Conservation (phyloP, 2,113 vertebrate genomes). For the Cynopterus brachyotis region DNA sequence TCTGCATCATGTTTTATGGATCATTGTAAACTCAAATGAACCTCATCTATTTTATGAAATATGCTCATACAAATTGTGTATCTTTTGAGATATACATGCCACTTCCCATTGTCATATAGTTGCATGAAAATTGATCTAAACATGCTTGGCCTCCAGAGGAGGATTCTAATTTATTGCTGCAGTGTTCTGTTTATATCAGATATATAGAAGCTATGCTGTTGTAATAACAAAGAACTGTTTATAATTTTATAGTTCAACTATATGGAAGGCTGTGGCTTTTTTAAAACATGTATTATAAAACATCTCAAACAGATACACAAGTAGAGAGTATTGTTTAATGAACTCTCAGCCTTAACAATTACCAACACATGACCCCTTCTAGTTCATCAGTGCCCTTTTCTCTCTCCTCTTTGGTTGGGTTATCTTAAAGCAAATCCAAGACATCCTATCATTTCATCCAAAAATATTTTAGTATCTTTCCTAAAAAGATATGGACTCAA, state of each 20-base stretch:
- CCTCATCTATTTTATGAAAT: slow-evolving; percentile 14
- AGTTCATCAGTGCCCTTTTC: not conserved
- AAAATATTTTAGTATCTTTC: not conserved
- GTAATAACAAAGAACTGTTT: not conserved
- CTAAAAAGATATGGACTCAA: not conserved
- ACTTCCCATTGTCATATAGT: not conserved
- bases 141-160: not conserved
- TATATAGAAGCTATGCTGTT: not conserved
- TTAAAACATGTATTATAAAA: not conserved
- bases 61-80: not conserved
- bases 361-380: not conserved
- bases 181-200: not conserved
- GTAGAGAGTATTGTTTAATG: not conserved
- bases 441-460: not conserved
- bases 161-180: not conserved
- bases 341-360: not conserved
- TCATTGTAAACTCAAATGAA: slow-evolving; percentile 56
- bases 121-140: slow-evolving; percentile 17
- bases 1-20: slow-evolving; percentile 32
- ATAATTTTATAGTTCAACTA: not conserved
- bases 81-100: slow-evolving; percentile 1
- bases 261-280: not conserved
- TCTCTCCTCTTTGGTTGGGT: not conserved
- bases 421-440: slow-evolving; percentile 11
- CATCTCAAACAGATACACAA: not conserved